Evolutionary conservation across 2,113 vertebrate genomes (phyloP).

Genomic region (Mesoclemmys tuberculata): DNA sequence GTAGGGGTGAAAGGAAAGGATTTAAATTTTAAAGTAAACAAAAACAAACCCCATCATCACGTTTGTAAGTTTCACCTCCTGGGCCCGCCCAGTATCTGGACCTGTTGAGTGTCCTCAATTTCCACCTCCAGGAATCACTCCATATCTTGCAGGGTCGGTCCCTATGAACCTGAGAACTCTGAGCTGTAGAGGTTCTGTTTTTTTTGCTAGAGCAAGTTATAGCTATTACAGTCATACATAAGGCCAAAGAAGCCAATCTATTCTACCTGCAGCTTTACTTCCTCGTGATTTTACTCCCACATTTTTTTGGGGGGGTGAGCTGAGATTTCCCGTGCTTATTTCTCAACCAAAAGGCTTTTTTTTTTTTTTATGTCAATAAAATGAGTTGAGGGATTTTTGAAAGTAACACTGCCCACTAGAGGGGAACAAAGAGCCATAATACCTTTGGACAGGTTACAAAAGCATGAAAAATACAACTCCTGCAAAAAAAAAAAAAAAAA

Average conservation of each 20-base stretch:
- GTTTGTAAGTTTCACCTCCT: background rate
- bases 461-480: background rate
- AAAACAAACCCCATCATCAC: no score
- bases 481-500: background rate
- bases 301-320: background rate
- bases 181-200: background rate
- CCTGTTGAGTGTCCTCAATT: background rate
- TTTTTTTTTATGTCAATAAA: background rate
- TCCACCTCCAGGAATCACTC: background rate
- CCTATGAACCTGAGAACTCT: background rate
- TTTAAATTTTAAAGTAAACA: no score
- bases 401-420: background rate
- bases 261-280: background rate
- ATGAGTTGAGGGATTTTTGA: slow-evolving; percentile 1
- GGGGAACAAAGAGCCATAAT: slow-evolving; percentile 32
- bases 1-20: background rate
- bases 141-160: background rate
- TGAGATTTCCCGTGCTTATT: background rate
- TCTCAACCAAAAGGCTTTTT: slow-evolving; percentile 4
- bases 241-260: background rate
- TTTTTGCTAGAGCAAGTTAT: background rate
- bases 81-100: background rate
- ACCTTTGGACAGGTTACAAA: background rate
- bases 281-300: background rate
- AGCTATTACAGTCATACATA: background rate